Evolutionary conservation across 2,797 vertebrate genomes (phyloP), one percentile per base, ranked within the genome.

Genomic region (Syngnathus acus): DNA sequence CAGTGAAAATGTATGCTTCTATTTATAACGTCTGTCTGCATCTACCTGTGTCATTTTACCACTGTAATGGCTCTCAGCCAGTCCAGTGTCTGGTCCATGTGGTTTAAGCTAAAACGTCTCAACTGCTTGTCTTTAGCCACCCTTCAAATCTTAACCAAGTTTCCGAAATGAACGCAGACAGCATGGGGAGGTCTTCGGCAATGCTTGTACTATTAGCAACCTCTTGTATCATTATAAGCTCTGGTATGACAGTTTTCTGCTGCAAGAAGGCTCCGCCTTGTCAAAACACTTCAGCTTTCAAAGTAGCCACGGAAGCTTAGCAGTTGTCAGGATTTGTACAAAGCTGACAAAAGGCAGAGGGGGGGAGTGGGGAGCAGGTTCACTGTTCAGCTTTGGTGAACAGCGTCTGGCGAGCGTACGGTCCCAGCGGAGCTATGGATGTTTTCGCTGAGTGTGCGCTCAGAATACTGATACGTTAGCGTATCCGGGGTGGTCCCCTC

Each of bases 371-470:
- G 32, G 64, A 80, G 80, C 85, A 83, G 78, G 83, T 87, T 88
- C 84, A 79, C 86, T 78, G 84, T 87, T 88, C 85, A 79, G 87
- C 86, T 84, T 88, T 82, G 78, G 43, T 74, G 86, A 89, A 73
- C 80, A 81, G 86, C 68, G 65, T 74, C 65, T 70, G 79, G 72
- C 62, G 68, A 75, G 77, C 73, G 65, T 71, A 79, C 50, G 74
- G 77, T 90, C 87, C 87, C 85, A 71, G 13, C 77, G 87, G 88
- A 88, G 71, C 72, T 65, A 69, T 10, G 78, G 77, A 47, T 39
- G 72, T 65, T 80, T 89, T 87, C 17, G 82, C 89, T 87, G 89
- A 89, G 80, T 74, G 67, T 86, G 87, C 86, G 65, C 77, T 79
- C 32, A 58, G 89, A 90, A 91, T 91, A 90, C 87, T 90, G 87